Base-by-base conservation (phyloP, 2,888 invertebrate genomes). In the Lithosia quadra region DNA sequence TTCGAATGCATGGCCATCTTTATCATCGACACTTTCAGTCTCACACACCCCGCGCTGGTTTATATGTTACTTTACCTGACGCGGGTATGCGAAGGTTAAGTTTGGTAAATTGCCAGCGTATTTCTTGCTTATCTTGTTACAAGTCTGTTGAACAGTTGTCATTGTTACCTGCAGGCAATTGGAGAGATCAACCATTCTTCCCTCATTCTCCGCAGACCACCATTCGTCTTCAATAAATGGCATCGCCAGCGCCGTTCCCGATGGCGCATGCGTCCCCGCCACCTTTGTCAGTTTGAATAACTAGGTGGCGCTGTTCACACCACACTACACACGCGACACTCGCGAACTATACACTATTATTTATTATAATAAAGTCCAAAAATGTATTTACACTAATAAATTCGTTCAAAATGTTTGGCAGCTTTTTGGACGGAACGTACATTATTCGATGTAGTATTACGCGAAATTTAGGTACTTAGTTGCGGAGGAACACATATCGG, bases 201-300 rank as follows among this genome's bases (percentile, higher is more conserved):
- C 98, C 95, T 98, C 98, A 95, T 98, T 98, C 96, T 98, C 98
- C 89, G 98, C 98, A 96, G 98, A 98, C 98, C 98, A 98, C 91
- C 98, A 96, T 92, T 98, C 98, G 96, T 98, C 98, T 96, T 98
- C 98, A 95, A 98, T 98, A 96, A 98, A 98, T 96, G 98, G 98
- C 98, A 98, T 98, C 96, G 97, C 97, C 97, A 96, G 94, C 93
- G 96, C 95, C 95, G 95, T 95, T 90, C 93, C 95, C 92, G 95
- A 92, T 95, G 95, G 95, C 92, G 95, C 96, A 95, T 95, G 95
- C 90, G 96, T 92, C 94, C 96, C 96, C 96, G 96, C 96, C 96
- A 96, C 96, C 90, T 91, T 81, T 95, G 92, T 88, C 91, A 89
- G 92, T 88, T 87, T 91, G 88, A 85, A 75, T 88, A 92, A 91